Conservation (phyloP, 2,113 vertebrate species). For the Tragelaphus scriptus region DNA sequence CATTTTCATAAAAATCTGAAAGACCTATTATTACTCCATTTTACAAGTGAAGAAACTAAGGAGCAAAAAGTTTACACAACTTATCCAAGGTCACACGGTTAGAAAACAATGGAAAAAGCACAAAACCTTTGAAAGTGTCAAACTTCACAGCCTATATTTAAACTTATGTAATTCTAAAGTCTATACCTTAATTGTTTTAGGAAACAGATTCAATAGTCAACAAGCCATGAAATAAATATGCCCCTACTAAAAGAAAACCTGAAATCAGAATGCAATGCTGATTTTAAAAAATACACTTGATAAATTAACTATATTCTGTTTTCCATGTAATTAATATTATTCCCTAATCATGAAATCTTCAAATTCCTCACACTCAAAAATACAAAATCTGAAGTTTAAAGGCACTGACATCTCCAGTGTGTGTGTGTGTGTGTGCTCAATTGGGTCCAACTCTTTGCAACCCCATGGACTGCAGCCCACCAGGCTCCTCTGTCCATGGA, state of each 20-base stretch:
- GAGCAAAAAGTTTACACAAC: not conserved
- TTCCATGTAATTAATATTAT: slow-evolving; percentile 9
- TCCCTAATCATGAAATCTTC: not conserved
- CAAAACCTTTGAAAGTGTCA: not conserved
- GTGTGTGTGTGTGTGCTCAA: not conserved
- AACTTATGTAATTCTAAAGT: slow-evolving; percentile 6
- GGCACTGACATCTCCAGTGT: not conserved
- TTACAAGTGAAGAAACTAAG: not conserved
- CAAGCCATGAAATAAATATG: not conserved
- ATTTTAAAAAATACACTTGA: not conserved
- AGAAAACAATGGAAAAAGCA: slow-evolving; percentile 26
- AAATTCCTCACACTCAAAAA: not conserved
- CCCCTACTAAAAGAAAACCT: slow-evolving; percentile 3
- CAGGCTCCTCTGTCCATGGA: not conserved
- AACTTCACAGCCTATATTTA: not conserved
- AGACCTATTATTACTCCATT: not conserved
- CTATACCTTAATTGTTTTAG: not conserved
- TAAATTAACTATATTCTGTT: not conserved
- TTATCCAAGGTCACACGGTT: not conserved
- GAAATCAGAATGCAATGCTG: slow-evolving; percentile 3
- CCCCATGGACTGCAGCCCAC: not conserved
- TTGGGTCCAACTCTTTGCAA: not conserved
- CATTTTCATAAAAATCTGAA: not conserved
- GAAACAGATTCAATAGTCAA: not conserved
- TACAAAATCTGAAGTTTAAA: not conserved